Evolutionary conservation across 2,113 vertebrate species (phyloP).

Genomic region (Ciconia stormi): DNA sequence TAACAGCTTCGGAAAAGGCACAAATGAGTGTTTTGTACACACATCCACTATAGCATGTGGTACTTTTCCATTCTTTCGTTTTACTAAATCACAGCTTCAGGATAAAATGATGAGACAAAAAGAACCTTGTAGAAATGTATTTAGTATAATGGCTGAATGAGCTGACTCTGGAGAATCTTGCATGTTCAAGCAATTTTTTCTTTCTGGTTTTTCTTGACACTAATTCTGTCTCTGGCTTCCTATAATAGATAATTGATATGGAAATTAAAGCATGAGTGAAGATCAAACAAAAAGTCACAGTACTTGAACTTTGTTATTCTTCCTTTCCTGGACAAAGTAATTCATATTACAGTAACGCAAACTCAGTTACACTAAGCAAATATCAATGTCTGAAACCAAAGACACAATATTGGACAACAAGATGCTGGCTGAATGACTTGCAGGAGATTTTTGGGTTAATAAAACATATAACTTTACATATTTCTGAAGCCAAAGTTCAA

Average conservation of each 20-base stretch:
- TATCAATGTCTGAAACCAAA: background rate
- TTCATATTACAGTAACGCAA: slow-evolving; percentile 17
- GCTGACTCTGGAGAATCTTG: slow-evolving; percentile 50
- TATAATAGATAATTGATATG: slow-evolving; percentile 44
- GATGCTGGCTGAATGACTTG: background rate
- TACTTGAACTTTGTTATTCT: slow-evolving; percentile 23
- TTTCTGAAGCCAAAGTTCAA: background rate
- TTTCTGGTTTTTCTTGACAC: slow-evolving; percentile 32
- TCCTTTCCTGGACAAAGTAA: slow-evolving; percentile 3
- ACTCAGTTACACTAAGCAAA: slow-evolving; percentile 15
- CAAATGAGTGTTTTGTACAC: background rate
- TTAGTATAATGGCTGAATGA: slow-evolving; percentile 38
- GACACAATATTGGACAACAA: background rate
- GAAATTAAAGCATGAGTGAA: slow-evolving; percentile 56
- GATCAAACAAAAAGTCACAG: slow-evolving; percentile 46
- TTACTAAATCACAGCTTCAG: slow-evolving; percentile 28
- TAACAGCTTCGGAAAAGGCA: background rate
- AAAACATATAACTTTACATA: background rate
- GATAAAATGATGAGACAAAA: slow-evolving; percentile 25
- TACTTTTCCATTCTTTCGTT: background rate
- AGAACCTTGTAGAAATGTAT: slow-evolving; percentile 18
- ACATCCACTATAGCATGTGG: background rate
- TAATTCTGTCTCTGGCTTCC: slow-evolving; percentile 58
- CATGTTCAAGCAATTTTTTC: background rate
- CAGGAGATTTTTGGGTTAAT: background rate